Evolutionary conservation across 2,888 invertebrate species (phyloP).

Genomic region (Drosophila atroscutellata): DNA sequence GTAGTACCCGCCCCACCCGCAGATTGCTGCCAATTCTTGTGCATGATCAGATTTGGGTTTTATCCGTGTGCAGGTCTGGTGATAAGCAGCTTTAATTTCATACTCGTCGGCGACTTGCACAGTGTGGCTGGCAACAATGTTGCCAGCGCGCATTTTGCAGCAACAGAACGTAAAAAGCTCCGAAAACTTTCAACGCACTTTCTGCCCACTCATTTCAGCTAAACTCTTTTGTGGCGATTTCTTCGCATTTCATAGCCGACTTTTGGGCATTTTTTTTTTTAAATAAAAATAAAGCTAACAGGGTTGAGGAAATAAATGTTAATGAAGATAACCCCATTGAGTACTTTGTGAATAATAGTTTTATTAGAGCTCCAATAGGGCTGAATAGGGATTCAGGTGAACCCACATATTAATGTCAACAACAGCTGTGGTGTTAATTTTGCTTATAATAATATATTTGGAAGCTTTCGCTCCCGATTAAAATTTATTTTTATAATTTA

Average conservation of each 20-base stretch:
- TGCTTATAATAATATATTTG: neutral
- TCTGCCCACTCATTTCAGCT: neutral
- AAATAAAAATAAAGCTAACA: constrained; percentile 3
- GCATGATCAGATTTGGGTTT: constrained; percentile 23
- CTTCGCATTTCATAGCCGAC: neutral
- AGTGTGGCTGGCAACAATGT: constrained; percentile 26
- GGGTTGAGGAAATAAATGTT: too few species aligned
- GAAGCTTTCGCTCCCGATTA: neutral
- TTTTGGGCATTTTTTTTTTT: neutral
- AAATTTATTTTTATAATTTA: neutral
- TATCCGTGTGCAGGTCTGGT: constrained; percentile 36
- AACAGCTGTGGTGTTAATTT: too few species aligned
- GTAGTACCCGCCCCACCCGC: neutral
- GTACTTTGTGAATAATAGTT: neutral
- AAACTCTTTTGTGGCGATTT: neutral
- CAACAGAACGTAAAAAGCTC: constrained; percentile 24
- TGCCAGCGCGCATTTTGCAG: constrained; percentile 17
- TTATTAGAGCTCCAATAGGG: neutral
- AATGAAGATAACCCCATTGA: neutral
- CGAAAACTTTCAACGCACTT: neutral
- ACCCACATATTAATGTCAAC: too few species aligned
- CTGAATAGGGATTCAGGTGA: neutral
- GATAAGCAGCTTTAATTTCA: constrained; percentile 18
- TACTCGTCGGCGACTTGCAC: constrained; percentile 15
- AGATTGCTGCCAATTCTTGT: constrained; percentile 9